These are phyloP conservation scores for Burhinus bistriatus DNA, from an alignment of 2,113 vertebrate species.

Conservation along the genomic window DNA sequence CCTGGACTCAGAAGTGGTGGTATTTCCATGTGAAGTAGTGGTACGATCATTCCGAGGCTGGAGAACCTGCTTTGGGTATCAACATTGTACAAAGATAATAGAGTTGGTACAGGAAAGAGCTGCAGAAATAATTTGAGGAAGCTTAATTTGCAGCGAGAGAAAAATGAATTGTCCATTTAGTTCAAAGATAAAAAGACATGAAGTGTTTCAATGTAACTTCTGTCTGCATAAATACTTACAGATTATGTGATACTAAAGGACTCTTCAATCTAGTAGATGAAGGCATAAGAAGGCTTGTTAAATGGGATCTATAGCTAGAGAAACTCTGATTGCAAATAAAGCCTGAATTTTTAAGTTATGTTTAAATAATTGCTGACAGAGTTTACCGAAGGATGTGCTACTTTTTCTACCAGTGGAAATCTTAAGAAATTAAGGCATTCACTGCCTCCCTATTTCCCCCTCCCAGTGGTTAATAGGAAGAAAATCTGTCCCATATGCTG, in stretches of 20 bases:
- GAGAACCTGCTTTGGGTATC: not conserved
- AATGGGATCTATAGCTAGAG: not conserved
- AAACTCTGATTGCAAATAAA: not conserved
- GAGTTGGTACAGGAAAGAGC: not conserved
- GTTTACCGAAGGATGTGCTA: not conserved
- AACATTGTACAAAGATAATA: not conserved
- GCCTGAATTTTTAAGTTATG: not conserved
- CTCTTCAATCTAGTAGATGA: not conserved
- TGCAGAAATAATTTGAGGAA: not conserved
- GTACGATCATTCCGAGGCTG: not conserved
- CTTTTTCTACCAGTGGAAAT: not conserved
- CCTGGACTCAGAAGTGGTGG: not conserved
- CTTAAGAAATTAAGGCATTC: not conserved
- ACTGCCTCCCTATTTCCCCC: accelerated
- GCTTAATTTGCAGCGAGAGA: not conserved
- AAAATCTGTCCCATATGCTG: not conserved
- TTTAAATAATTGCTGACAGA: not conserved
- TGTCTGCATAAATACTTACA: not conserved
- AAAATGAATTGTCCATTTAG: not conserved
- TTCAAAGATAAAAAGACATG: not conserved
- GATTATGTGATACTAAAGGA: not conserved
- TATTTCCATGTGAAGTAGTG: not conserved
- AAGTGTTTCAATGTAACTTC: not conserved
- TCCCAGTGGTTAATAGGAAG: not conserved
- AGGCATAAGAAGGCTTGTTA: not conserved